Evolutionary conservation across 2,113 vertebrate species (phyloP).

Genomic region (Trichechus manatus): DNA sequence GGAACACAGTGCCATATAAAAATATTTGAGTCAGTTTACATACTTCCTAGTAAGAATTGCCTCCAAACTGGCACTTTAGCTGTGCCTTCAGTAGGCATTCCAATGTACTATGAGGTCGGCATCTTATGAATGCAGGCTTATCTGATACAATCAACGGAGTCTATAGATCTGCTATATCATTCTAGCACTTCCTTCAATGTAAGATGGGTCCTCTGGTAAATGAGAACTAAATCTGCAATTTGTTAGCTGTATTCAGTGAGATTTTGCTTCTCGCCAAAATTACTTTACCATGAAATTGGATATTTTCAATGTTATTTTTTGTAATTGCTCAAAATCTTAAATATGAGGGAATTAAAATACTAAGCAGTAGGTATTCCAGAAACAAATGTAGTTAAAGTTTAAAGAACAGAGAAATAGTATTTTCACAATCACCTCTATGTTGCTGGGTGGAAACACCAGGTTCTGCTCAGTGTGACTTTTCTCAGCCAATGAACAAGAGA

Average conservation of each 20-base stretch:
- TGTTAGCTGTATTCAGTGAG: background rate
- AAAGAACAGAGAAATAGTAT: background rate
- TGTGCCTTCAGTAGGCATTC: background rate
- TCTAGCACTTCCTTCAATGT: background rate
- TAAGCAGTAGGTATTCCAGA: background rate
- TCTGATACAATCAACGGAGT: background rate
- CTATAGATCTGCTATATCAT: background rate
- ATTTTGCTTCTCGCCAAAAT: background rate
- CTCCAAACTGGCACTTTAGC: no score
- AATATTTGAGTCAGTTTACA: background rate
- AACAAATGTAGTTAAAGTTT: background rate
- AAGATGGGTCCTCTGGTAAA: background rate
- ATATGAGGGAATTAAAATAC: background rate
- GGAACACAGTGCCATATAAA: background rate
- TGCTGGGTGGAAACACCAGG: no score
- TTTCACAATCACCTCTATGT: background rate
- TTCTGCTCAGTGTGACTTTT: no score
- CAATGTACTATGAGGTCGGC: background rate
- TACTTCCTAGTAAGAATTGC: no score
- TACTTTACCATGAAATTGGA: background rate
- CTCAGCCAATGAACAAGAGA: no score
- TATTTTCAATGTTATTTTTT: background rate
- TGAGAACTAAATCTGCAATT: background rate
- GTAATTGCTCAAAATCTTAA: background rate
- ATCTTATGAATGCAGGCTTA: background rate